Conservation (phyloP, 2,888 invertebrate species). For the Lasioglossum zephyrum region DNA sequence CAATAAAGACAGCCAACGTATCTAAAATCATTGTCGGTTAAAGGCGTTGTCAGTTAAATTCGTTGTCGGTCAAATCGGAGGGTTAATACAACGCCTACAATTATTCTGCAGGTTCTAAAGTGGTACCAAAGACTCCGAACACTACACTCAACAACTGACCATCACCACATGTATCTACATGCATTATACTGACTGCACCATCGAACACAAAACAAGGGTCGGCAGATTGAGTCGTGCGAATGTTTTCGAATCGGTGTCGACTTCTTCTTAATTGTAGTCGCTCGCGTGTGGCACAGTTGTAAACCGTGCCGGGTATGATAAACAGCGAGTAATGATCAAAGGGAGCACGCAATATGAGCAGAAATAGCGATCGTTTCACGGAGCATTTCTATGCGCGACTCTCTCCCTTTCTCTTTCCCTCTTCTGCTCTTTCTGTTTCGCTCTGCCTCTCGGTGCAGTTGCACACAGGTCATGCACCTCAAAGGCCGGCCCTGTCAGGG, state of each 20-base stretch:
- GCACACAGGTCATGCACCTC: constrained; percentile 67
- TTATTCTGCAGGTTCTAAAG: neutral
- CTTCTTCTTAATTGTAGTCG: constrained; percentile 28
- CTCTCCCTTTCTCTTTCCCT: neutral
- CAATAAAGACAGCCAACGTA: too few relatives aligned
- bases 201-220: neutral
- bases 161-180: too few relatives aligned
- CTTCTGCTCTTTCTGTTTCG: constrained; percentile 1
- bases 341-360: constrained; percentile 41
- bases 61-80: too few relatives aligned
- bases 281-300: constrained; percentile 17
- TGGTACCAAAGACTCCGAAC: neutral
- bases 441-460: constrained; percentile 48
- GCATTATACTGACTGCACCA: neutral
- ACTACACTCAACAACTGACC: too few relatives aligned
- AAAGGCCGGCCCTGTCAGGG: constrained; percentile 68
- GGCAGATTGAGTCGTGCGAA: constrained; percentile 14
- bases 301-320: constrained; percentile 30
- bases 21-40: too few relatives aligned
- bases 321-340: constrained; percentile 51
- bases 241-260: neutral
- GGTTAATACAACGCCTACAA: too few relatives aligned
- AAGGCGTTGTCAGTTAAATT: too few relatives aligned
- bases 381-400: constrained; percentile 55
- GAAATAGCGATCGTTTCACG: constrained; percentile 60